Evolutionary conservation across 2,113 vertebrate genomes (phyloP).

Genomic region (human (Homo sapiens)): GRCh38 chr20:55606001-55606500

Average conservation of each 20-base stretch:
- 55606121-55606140: accelerated
- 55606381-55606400: background rate
- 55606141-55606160: accelerated
- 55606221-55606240: background rate
- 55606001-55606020: background rate
- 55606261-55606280: background rate
- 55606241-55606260: accelerated
- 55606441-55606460: no score
- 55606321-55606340: background rate
- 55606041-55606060: background rate
- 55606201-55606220: accelerated
- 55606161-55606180: background rate
- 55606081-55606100: background rate
- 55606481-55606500: no score
- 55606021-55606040: accelerated
- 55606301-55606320: background rate
- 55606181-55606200: no score
- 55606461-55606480: no score
- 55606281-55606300: background rate
- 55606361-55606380: background rate
- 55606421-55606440: background rate
- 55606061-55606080: background rate
- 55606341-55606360: accelerated
- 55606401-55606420: accelerated
- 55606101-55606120: background rate